Base-by-base conservation (phyloP, 1,140 invertebrate species). In the Caenorhabditis brenneri region DNA sequence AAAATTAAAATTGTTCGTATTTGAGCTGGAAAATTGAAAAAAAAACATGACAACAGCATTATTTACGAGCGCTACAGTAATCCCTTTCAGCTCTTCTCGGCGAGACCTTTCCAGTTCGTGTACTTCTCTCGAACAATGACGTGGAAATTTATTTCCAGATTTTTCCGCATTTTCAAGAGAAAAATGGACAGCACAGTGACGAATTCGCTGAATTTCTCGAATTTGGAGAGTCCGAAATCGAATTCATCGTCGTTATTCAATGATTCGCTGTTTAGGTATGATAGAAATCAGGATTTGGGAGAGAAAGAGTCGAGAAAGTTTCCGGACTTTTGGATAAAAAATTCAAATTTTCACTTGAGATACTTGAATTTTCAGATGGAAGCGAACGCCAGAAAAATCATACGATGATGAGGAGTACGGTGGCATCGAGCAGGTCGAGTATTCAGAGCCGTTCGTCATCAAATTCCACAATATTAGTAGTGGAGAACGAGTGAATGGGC, bases 301-400 rank as follows among this genome's bases (percentile, higher is more conserved):
- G n/a, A n/a, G n/a, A n/a, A n/a, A n/a, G n/a, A n/a, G n/a, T n/a
- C n/a, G n/a, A n/a, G n/a, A n/a, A n/a, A n/a, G n/a, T n/a, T n/a
- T n/a, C n/a, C n/a, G n/a, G n/a, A n/a, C n/a, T n/a, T n/a, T n/a
- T n/a, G n/a, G n/a, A n/a, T n/a, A n/a, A n/a, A n/a, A n/a, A n/a
- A n/a, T n/a, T n/a, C n/a, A n/a, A n/a, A n/a, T n/a, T n/a, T n/a
- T n/a, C n/a, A n/a, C n/a, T n/a, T n/a, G n/a, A n/a, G n/a, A n/a
- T n/a, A n/a, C n/a, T n/a, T n/a, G n/a, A n/a, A n/a, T 58, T 80
- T 80, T 80, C 27, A 80, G 79, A 80, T 80, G 51, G 79, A 80
- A 53, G 22, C 27, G 79, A 42, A 80, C 51, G 2, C 51, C 48
- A n/a, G 51, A 80, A 58, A 80, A 53, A 31, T 33, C 48, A 19